Conservation (phyloP, 37 sponge, comb jelly and placozoan species). For the Axinella damicornis region DNA sequence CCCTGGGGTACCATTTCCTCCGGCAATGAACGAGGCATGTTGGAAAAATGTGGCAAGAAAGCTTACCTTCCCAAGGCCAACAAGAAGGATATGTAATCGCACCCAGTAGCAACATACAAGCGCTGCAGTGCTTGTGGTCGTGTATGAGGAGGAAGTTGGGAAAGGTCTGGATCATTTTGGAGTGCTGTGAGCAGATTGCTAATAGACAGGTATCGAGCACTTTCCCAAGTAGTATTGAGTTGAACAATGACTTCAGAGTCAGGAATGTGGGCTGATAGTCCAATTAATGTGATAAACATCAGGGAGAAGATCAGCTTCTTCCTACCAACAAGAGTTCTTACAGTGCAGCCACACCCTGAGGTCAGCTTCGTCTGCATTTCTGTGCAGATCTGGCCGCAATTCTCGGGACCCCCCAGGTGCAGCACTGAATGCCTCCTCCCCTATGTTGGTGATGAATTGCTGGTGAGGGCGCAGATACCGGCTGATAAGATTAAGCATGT, state of each 20-base stretch:
- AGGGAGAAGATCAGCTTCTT: neutral
- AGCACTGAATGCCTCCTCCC: too few species aligned
- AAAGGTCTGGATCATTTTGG: constrained; percentile 22
- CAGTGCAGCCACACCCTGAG: constrained; percentile 9
- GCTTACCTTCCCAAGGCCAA: constrained; percentile 7
- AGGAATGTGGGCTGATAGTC: neutral
- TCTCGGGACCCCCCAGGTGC: too few species aligned
- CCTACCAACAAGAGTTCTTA: neutral
- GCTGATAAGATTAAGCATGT: too few species aligned
- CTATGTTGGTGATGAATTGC: too few species aligned
- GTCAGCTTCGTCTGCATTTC: constrained; percentile 12
- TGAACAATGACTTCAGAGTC: neutral
- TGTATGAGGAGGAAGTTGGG: neutral
- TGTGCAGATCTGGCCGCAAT: too few species aligned
- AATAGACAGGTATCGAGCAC: neutral
- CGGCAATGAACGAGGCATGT: constrained; percentile 32
- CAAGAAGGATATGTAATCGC: constrained; percentile 48
- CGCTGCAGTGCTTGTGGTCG: too few species aligned
- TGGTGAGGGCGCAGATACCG: too few species aligned
- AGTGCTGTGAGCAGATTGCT: neutral
- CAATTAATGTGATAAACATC: constrained; percentile 28
- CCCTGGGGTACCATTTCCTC: neutral
- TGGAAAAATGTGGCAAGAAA: constrained; percentile 20
- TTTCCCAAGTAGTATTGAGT: neutral
- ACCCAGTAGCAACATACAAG: constrained; percentile 29